Conservation (phyloP, 2,888 invertebrate species). For the Thyatira batis region DNA sequence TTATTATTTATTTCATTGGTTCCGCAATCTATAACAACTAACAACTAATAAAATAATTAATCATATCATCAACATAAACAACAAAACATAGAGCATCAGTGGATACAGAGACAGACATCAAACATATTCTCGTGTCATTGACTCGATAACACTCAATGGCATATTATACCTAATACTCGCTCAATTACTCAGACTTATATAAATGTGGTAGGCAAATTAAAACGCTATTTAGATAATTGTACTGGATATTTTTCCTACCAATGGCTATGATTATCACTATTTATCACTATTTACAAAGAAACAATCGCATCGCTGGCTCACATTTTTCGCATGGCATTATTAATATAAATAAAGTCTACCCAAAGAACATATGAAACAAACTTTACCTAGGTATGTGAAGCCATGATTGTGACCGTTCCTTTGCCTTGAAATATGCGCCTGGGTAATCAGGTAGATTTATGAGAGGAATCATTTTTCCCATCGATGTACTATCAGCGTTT, state of each 20-base stretch:
- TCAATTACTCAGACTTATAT: conserved; percentile 39
- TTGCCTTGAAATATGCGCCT: conserved; percentile 18
- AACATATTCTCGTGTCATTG: conserved; percentile 6
- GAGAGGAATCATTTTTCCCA: conserved; percentile 31
- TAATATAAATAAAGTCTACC: conserved; percentile 22
- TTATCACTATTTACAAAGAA: conserved; percentile 21
- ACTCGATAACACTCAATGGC: conserved; percentile 19
- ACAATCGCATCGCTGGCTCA: conserved; percentile 57
- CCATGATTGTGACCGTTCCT: conserved; percentile 39
- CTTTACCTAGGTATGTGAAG: conserved; percentile 48
- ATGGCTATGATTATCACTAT: neutral
- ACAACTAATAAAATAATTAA: conserved; percentile 22
- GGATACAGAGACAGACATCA: conserved; percentile 37
- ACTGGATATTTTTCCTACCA: conserved; percentile 14
- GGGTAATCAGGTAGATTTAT: conserved; percentile 31
- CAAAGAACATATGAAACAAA: conserved; percentile 18
- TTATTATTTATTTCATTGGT: conserved; percentile 68
- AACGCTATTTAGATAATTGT: conserved; percentile 34
- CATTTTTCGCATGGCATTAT: conserved; percentile 53
- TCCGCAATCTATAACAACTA: conserved; percentile 37
- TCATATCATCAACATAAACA: conserved; percentile 43
- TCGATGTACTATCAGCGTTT: conserved; percentile 14
- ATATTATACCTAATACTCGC: conserved; percentile 23
- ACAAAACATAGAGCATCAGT: conserved; percentile 65
- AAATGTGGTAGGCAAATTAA: conserved; percentile 34